Evolutionary conservation across 2,888 invertebrate species (phyloP).

Genomic region (Eupithecia inturbata): DNA sequence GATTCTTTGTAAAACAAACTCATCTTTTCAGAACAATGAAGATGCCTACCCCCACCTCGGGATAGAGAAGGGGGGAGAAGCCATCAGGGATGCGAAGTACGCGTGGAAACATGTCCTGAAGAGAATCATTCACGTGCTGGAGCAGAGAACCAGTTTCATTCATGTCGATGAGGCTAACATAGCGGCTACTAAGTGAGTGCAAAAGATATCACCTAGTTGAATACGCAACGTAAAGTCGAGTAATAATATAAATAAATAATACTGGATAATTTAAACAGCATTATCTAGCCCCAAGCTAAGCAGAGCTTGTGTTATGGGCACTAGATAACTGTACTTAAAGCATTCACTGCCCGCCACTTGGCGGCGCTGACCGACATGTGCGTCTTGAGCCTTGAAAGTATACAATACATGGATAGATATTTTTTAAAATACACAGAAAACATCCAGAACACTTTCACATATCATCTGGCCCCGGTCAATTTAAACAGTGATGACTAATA

Average conservation of each 20-base stretch:
- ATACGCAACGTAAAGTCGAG: neutral
- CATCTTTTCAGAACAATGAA: slow-evolving; percentile 43
- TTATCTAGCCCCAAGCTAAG: too few relatives aligned
- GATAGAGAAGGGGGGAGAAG: slow-evolving; percentile 63
- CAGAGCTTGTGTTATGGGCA: too few relatives aligned
- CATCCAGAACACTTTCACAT: too few relatives aligned
- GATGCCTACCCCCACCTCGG: slow-evolving; percentile 63
- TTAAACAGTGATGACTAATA: too few relatives aligned
- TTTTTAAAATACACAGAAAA: too few relatives aligned
- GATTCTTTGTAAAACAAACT: neutral
- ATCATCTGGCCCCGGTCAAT: too few relatives aligned
- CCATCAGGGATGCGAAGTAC: slow-evolving; percentile 58
- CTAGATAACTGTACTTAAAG: too few relatives aligned
- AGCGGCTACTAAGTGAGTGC: slow-evolving; percentile 69
- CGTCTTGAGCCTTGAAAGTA: too few relatives aligned
- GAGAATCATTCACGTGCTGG: slow-evolving; percentile 54
- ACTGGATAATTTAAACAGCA: too few relatives aligned
- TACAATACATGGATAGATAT: too few relatives aligned
- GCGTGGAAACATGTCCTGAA: slow-evolving; percentile 61
- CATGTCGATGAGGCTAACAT: slow-evolving; percentile 57
- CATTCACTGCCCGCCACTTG: too few relatives aligned
- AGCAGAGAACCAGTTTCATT: slow-evolving; percentile 52
- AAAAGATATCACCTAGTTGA: neutral
- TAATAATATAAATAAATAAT: neutral
- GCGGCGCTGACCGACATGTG: too few relatives aligned